A percentile compares a stretch with the other conserved stretches of the same genome.
Conservation (phyloP, 2,113 vertebrate species). For the Rhodinocichla rosea region DNA sequence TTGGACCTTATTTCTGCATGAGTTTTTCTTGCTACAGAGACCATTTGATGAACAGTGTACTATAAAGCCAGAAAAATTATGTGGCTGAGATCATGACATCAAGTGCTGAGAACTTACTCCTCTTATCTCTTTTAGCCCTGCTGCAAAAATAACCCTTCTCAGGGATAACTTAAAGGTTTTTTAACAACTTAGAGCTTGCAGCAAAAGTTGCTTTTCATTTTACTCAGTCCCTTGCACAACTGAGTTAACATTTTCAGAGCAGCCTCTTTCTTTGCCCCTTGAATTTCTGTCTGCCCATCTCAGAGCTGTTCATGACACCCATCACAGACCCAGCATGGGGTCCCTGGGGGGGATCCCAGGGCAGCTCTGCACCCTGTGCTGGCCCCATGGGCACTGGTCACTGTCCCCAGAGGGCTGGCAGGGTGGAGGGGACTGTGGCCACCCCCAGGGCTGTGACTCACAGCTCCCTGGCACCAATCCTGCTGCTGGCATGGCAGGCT, state of each 20-base stretch:
- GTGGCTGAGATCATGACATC: neutral
- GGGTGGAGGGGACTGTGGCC: rapidly evolving
- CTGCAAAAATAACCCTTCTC: neutral
- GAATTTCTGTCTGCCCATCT: neutral
- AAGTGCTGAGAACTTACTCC: neutral
- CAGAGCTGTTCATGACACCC: neutral
- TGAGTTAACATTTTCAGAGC: neutral
- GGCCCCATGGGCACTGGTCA: rapidly evolving
- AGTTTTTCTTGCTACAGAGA: neutral
- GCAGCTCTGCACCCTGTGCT: rapidly evolving
- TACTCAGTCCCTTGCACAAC: neutral
- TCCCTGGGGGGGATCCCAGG: neutral
- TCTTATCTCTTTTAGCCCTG: neutral
- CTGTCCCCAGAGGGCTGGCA: neutral
- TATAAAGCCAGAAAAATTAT: neutral
- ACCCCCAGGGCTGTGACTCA: neutral
- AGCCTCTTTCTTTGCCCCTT: neutral
- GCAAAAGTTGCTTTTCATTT: neutral
- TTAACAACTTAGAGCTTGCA: neutral
- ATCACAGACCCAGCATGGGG: rapidly evolving
- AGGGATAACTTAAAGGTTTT: neutral
- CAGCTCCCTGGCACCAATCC: neutral
- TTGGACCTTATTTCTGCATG: neutral
- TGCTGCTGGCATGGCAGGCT: neutral
- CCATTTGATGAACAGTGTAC: neutral